A percentile compares a stretch with the other conserved stretches of the same genome.
Evolutionary conservation across 2,797 vertebrate species (phyloP).

Genomic region (Hemibagrus guttatus): DNA sequence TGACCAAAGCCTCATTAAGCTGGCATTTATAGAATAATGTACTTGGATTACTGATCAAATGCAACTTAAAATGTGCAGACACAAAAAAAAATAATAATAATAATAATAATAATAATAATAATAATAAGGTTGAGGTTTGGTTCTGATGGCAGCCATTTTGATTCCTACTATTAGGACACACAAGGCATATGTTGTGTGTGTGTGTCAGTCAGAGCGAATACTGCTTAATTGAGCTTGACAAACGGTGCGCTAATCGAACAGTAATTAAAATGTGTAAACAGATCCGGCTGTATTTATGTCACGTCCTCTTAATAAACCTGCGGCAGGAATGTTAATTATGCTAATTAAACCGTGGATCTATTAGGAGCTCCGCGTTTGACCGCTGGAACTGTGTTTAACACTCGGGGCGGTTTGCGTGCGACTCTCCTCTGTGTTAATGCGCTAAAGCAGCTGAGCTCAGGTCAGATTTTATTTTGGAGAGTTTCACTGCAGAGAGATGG

Average conservation of each 20-base stretch:
- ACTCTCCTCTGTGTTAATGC: not conserved
- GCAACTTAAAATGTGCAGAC: not conserved
- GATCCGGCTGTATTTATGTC: slow-evolving; percentile 29
- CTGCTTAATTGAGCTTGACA: slow-evolving; percentile 47
- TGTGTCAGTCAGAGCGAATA: slow-evolving; percentile 35
- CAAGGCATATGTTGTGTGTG: slow-evolving; percentile 25
- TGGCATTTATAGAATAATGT: not conserved
- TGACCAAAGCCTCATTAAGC: not conserved
- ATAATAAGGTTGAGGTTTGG: not conserved
- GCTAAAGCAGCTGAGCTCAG: not conserved
- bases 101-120: not conserved
- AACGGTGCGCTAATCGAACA: slow-evolving; percentile 38
- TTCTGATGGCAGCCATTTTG: not conserved
- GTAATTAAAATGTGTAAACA: slow-evolving; percentile 49
- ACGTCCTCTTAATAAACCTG: slow-evolving; percentile 33
- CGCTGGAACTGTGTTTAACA: slow-evolving; percentile 2
- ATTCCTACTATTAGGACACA: slow-evolving; percentile 4
- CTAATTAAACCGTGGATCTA: slow-evolving; percentile 41
- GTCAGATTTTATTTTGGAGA: not conserved
- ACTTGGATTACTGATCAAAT: not conserved
- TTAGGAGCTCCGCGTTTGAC: slow-evolving; percentile 8
- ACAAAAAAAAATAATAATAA: not conserved
- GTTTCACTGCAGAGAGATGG: not conserved
- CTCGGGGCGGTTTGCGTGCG: not conserved
- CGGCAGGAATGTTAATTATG: slow-evolving; percentile 28